phyloP scores from a whole-genome alignment of 2,888 invertebrate genomes.

The Microctonus aethiopoides region DNA sequence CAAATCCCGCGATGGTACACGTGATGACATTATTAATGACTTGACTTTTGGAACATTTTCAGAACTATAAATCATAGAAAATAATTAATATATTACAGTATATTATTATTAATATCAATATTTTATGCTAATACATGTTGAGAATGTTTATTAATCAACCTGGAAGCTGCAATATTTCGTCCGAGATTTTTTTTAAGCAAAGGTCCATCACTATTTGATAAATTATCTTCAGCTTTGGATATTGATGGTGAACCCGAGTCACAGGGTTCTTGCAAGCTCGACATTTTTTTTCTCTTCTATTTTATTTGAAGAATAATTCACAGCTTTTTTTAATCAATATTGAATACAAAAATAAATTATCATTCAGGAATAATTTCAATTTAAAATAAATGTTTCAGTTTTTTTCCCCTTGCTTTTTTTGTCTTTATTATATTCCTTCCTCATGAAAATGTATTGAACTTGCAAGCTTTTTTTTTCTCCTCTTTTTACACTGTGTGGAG shows the following conservation, averaged over 20 bases:
- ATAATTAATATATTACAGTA: background rate
- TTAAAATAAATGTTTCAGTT: background rate
- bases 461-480: background rate
- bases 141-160: conserved; percentile 37
- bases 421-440: too few relatives aligned
- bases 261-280: conserved; percentile 47
- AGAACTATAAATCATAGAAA: conserved; percentile 23
- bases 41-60: conserved; percentile 32
- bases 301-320: background rate
- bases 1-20: conserved; percentile 29
- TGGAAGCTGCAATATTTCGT: conserved; percentile 43
- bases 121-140: background rate
- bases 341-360: background rate
- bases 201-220: conserved; percentile 63
- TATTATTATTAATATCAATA: too few relatives aligned
- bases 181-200: conserved; percentile 53
- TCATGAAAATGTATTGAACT: background rate
- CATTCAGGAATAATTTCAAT: background rate
- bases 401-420: background rate
- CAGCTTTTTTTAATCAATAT: background rate
- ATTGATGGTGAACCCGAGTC: conserved; percentile 59
- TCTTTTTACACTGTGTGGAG: background rate
- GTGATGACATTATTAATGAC: conserved; percentile 31
- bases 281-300: conserved; percentile 33
- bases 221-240: conserved; percentile 61